Percentiles rank a stretch among this genome's conserved stretches.
Conservation (phyloP, 2,113 vertebrate species). For the Willisornis vidua region DNA sequence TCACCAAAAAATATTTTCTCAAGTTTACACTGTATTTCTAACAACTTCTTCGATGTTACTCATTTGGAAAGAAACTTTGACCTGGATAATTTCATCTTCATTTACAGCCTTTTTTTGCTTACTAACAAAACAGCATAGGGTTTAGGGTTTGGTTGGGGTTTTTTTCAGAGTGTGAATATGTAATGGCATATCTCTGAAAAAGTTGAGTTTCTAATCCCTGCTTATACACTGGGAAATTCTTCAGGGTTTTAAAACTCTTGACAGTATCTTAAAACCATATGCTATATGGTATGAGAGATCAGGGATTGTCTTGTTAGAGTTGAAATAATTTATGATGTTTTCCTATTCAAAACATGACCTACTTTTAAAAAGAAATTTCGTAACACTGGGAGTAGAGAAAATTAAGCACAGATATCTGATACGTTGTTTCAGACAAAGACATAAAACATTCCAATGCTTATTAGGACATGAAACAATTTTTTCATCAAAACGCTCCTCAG, state of each 20-base stretch:
- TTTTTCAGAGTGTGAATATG: neutral
- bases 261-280: neutral
- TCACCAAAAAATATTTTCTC: neutral
- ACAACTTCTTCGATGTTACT: neutral
- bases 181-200: neutral
- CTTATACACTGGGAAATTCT: neutral
- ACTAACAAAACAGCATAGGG: neutral
- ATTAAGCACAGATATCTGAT: constrained; percentile 1
- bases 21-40: neutral
- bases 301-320: neutral
- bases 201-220: neutral
- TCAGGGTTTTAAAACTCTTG: neutral
- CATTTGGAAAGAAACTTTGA: neutral
- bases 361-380: neutral
- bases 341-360: neutral
- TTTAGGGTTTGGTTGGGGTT: neutral
- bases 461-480: neutral
- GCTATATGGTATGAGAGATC: neutral
- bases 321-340: neutral
- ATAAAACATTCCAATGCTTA: neutral
- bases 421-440: neutral
- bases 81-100: neutral
- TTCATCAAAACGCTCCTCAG: neutral
- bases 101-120: neutral
- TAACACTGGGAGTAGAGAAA: neutral